A percentile compares a stretch with the other conserved stretches of the same genome.
Evolutionary conservation across 1,140 invertebrate genomes (phyloP).

Genomic region (Drosophila sp.): DNA sequence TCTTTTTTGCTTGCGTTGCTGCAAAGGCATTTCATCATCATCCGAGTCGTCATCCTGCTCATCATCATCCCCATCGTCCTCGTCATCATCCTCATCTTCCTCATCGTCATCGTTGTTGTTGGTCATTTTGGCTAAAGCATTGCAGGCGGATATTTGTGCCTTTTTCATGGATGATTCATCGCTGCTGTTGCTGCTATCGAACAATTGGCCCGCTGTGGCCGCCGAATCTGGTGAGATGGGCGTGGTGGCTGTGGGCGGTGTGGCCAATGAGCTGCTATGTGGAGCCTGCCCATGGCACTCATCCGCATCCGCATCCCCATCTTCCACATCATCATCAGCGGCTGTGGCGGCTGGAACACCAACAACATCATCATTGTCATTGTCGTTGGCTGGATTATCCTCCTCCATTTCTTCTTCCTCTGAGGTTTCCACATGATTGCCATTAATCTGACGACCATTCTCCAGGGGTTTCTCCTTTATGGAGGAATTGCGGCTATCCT

Average conservation of each 20-base stretch:
- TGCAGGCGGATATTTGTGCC: slow-evolving; percentile 71
- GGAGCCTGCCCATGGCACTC: slow-evolving; percentile 53
- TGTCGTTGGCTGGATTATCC: slow-evolving; percentile 16
- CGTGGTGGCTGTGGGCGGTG: slow-evolving; percentile 73
- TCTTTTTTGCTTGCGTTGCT: slow-evolving; percentile 49
- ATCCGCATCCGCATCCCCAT: slow-evolving; percentile 23
- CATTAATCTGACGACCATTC: slow-evolving; percentile 24
- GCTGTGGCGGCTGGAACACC: not conserved
- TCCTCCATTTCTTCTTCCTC: slow-evolving; percentile 46
- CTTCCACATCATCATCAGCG: slow-evolving; percentile 5
- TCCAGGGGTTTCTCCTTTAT: slow-evolving; percentile 14
- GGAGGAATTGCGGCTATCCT: not conserved
- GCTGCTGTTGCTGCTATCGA: slow-evolving; percentile 80
- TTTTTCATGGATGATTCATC: slow-evolving; percentile 75
- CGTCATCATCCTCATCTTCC: slow-evolving; percentile 46
- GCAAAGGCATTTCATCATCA: slow-evolving; percentile 61
- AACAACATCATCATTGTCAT: not conserved
- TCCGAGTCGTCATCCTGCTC: slow-evolving; percentile 43
- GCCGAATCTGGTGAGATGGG: slow-evolving; percentile 75
- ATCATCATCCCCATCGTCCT: slow-evolving; percentile 26
- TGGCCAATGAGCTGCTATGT: slow-evolving; percentile 64
- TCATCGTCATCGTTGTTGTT: slow-evolving; percentile 45
- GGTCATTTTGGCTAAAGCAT: slow-evolving; percentile 73
- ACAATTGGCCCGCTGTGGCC: slow-evolving; percentile 75
- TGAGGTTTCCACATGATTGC: slow-evolving; percentile 38